Evolutionary conservation across 1,140 invertebrate species (phyloP), one percentile per base, ranked within the genome.

Genomic region (Drosophila sp.): DNA sequence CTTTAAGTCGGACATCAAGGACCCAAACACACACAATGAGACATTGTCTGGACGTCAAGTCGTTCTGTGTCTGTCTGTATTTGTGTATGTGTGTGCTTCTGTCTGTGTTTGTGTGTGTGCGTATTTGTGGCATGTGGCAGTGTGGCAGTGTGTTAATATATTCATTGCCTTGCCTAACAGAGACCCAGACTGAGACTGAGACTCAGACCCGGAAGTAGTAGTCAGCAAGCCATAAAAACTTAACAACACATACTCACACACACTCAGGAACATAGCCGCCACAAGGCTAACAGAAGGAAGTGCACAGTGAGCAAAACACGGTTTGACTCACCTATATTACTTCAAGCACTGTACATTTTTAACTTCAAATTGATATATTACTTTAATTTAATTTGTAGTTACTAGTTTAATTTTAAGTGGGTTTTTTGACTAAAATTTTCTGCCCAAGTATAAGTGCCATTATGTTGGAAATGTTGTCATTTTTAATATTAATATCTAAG

Each of bases 191-290:
- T 21, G 48, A 43, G 50, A 36, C 41, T 27, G 40, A 56, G 41
- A 57, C 29, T 48, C 58, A 51, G 46, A 73, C 63, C 83, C 83
- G 84, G 83, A 87, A 89, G 83, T 89, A 89, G 83, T 89, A 89
- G 83, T 89, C 83, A 89, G 80, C 80, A 89, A 87, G 83, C 84
- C 73, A 89, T 89, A 89, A 89, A 89, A 89, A 89, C 83, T 89
- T 89, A 89, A 89, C 79, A 72, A 83, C 56, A 66, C 53, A 63
- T 14, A 64, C 34, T 41, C 18, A 41, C 50, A 62, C 21, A 48
- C 13, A 27, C 1, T 11, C 2, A 41, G 71, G 7, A 51, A 45
- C 38, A 74, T 65, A 69, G 70, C 46, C 70, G 70, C 54, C 69
- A 72, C 27, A 62, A 72, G 50, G 50, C 62, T 36, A 72, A 53